Conservation (phyloP, 2,888 invertebrate genomes). For the Pharmacophagus antenor region DNA sequence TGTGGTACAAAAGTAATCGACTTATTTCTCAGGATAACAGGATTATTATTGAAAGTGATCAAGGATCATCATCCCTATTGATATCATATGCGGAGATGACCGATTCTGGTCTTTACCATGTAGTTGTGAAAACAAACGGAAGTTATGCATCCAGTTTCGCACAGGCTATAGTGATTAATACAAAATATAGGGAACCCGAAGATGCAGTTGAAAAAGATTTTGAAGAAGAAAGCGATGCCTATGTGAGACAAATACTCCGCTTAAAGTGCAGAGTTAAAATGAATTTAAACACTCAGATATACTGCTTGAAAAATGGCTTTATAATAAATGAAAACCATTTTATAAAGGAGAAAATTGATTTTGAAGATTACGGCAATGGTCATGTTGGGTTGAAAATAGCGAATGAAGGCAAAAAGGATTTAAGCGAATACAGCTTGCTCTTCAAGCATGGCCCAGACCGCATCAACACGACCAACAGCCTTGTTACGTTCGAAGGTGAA, state of each 20-base stretch:
- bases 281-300: conserved; percentile 35
- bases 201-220: conserved; percentile 37
- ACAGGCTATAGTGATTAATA: conserved; percentile 38
- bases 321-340: too few relatives aligned
- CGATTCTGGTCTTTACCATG: conserved; percentile 44
- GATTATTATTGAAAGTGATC: conserved; percentile 33
- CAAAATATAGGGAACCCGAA: background rate
- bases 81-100: conserved; percentile 36
- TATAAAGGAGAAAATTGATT: background rate
- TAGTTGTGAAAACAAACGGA: conserved; percentile 36
- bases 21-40: conserved; percentile 33
- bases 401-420: conserved; percentile 30
- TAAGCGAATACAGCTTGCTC: conserved; percentile 35
- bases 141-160: conserved; percentile 40
- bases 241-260: conserved; percentile 39
- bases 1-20: conserved; percentile 43
- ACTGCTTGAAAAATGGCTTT: conserved; percentile 31
- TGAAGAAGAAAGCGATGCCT: conserved; percentile 38
- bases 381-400: conserved; percentile 39
- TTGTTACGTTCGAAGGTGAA: conserved; percentile 40
- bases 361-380: conserved; percentile 38
- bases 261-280: conserved; percentile 37
- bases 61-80: conserved; percentile 32
- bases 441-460: conserved; percentile 30
- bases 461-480: conserved; percentile 31